These are phyloP conservation scores for Ips nitidus DNA, from an alignment of 1,140 invertebrate species.

Conservation along the genomic window DNA sequence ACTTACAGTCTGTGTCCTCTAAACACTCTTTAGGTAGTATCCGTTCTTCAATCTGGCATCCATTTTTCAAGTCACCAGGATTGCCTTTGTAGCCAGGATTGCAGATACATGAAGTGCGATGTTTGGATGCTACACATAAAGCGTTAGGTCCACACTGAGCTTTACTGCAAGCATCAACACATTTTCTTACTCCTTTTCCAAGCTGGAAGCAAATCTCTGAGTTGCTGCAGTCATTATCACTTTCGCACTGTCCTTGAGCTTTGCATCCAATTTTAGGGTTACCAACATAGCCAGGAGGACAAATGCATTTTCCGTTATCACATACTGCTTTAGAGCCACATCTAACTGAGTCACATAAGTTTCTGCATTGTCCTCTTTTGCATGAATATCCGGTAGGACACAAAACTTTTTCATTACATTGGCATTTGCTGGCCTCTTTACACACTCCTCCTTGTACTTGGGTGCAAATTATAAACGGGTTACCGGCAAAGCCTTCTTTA, in stretches of 20 bases:
- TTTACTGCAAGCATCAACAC: slow-evolving; percentile 83
- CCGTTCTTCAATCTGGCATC: slow-evolving; percentile 70
- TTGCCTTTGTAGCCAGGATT: slow-evolving; percentile 76
- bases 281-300: slow-evolving; percentile 76
- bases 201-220: slow-evolving; percentile 85
- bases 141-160: slow-evolving; percentile 89
- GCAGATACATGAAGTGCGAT: slow-evolving; percentile 83
- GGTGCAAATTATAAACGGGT: slow-evolving; percentile 80
- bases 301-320: slow-evolving; percentile 75
- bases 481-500: slow-evolving; percentile 76
- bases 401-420: slow-evolving; percentile 66
- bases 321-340: slow-evolving; percentile 84
- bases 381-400: slow-evolving; percentile 78
- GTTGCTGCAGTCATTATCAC: slow-evolving; percentile 77
- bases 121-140: slow-evolving; percentile 78
- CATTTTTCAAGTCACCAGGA: slow-evolving; percentile 72
- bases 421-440: slow-evolving; percentile 66
- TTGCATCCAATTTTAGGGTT: slow-evolving; percentile 79
- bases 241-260: slow-evolving; percentile 70
- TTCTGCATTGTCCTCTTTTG: slow-evolving; percentile 67
- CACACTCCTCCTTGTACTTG: slow-evolving; percentile 68
- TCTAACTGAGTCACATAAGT: slow-evolving; percentile 69
- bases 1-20: slow-evolving; percentile 69
- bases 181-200: slow-evolving; percentile 73
- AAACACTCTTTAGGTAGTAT: slow-evolving; percentile 63